Base-by-base conservation (phyloP, 1,140 invertebrate genomes). In the Tetragonula clypearis region DNA sequence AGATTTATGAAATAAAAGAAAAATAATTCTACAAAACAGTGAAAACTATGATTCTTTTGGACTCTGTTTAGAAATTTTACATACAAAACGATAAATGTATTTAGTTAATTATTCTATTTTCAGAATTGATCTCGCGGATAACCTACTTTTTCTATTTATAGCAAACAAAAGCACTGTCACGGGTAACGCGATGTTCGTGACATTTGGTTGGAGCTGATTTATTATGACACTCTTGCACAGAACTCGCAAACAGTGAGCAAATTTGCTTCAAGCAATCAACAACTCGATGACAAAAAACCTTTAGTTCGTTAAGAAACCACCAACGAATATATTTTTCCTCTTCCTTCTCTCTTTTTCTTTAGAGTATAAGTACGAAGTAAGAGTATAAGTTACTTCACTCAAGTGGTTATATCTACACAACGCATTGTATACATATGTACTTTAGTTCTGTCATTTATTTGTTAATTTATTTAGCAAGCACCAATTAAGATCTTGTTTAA, bases 131-230 rank as follows among this genome's bases (percentile, higher is more conserved):
- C 91, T 90, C 78, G 26, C 53, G 35, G 82, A 87, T 89, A 92
- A 92, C 92, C 91, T 90, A 90, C 90, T 88, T 89, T 88, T 82
- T 88, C 90, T 91, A 91, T 92, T 90, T 90, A 92, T 90, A 92
- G 87, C 88, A 83, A 88, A 86, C 86, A 90, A 89, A 87, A 75
- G 65, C 79, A 87, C 84, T 81, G 86, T 85, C 83, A 88, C 75
- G 82, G 65, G 80, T 79, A 86, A 86, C 62, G 76, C 65, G 73
- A 77, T 69, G 84, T 90, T 90, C 81, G 69, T 87, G 88, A 79
- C 78, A 81, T 81, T 80, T 85, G 82, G 41, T 41, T 66, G 66
- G 56, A 69, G 26, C 35, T 49, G 23, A 65, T 84, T 49, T 76
- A 84, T 78, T 68, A 74, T 23, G 23, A 69, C 53, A 79, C 26